phyloP scores from a whole-genome alignment of 2,888 invertebrate species.

The Keiferia lycopersicella region DNA sequence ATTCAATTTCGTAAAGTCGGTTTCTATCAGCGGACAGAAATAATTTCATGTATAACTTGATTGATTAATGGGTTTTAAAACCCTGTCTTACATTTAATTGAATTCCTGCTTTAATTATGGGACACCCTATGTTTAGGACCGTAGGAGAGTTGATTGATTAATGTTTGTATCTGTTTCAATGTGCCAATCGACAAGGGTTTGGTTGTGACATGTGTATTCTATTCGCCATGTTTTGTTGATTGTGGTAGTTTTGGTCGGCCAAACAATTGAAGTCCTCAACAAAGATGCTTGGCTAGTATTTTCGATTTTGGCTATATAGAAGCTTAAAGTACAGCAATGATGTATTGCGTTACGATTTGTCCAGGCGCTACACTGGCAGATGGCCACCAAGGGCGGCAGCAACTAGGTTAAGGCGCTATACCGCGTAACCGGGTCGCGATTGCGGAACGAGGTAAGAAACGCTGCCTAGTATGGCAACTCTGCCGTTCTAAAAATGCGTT shows the following conservation, averaged over 20 bases:
- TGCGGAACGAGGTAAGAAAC: slow-evolving; percentile 70
- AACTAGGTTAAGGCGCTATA: slow-evolving; percentile 66
- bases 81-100: too few species aligned
- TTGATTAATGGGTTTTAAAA: too few species aligned
- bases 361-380: slow-evolving; percentile 54
- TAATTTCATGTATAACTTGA: too few species aligned
- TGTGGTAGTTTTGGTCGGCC: not conserved
- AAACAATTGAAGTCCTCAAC: not conserved
- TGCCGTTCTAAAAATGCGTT: slow-evolving; percentile 52
- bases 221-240: not conserved
- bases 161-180: not conserved
- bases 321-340: slow-evolving; percentile 1
- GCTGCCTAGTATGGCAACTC: slow-evolving; percentile 52
- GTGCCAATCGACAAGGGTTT: not conserved
- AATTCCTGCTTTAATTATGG: too few species aligned
- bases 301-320: not conserved
- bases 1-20: too few species aligned
- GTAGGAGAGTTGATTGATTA: not conserved
- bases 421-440: slow-evolving; percentile 59
- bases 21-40: too few species aligned
- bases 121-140: not conserved
- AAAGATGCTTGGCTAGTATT: too few species aligned
- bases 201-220: not conserved
- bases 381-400: slow-evolving; percentile 59
- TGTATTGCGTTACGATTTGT: slow-evolving; percentile 34